Evolutionary conservation across 2,797 vertebrate species (phyloP), one percentile per base, ranked within the genome.

Genomic region (Micrastur ruficollis): DNA sequence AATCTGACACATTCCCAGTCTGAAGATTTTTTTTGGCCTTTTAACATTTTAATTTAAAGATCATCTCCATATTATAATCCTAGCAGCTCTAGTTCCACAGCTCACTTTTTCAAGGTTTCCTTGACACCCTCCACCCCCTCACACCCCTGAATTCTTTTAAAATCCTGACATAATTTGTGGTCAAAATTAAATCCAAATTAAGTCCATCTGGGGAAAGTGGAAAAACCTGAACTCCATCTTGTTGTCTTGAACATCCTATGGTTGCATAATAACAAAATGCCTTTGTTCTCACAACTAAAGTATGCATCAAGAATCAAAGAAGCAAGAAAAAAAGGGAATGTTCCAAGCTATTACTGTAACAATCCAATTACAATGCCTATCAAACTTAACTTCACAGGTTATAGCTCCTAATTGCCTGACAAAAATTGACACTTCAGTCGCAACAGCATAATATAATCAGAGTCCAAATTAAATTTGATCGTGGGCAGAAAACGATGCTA

Each of bases 401-500:
- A 99, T 98, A 98, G 99, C 99, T 99, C 99, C 99, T 99, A 99
- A 99, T 99, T 99, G 99, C 99, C 99, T 99, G 99, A 99, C 99
- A 99, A 99, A 99, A 99, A 99, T 99, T 99, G 99, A 99, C 99
- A 99, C 99, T 99, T 99, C 98, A 99, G 99, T 99, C 98, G 98
- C 99, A 99, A 99, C 99, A 99, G 98, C 98, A 99, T 99, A 99
- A 99, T 99, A 99, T 99, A 99, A 99, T 99, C 98, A 99, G 98
- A 99, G 99, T 98, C 99, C 99, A 99, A 99, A 99, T 99, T 99
- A 99, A 99, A 99, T 99, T 99, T 99, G 99, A 99, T 99, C 98
- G 99, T 99, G 99, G 99, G 99, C 99, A 99, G 99, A 99, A 99
- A 99, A 99, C 98, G 99, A 99, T 99, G 98, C 98, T 99, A 99